Base-by-base conservation (phyloP, 1,140 invertebrate genomes). In the Teleopsis dalmanni region DNA sequence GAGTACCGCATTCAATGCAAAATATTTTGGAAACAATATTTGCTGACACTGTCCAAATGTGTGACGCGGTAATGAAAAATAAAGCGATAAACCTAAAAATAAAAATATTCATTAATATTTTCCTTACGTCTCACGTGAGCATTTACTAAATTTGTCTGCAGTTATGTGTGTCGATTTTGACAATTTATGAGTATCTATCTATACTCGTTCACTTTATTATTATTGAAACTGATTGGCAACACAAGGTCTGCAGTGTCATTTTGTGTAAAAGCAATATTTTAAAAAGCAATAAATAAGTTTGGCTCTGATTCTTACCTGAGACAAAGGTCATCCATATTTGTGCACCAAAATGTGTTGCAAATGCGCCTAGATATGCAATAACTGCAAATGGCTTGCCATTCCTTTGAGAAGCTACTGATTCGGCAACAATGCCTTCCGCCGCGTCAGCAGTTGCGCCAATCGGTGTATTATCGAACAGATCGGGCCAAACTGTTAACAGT, bases 261-360 rank as follows among this genome's bases (percentile, higher is more conserved):
- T 38, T 38, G 14, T 22, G 22, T 38, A 23, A 38, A 19, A 38
- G 14, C 29, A n/a, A 31, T 38, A 22, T 38, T 19, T 38, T 38
- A 14, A 14, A 14, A 19, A 38, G 22, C 37, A 38, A 14, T 22
- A n/a, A 38, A 38, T 38, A 3, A 23, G 37, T 10, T 22, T 19
- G 13, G 22, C 19, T 29, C 23, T 25, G 25, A 14, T 42, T 19
- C 60, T 72, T 70, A 87, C 85, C 85, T 54, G 87, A 90, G 22
- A 91, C 79, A 59, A 90, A 86, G 11, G 87, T 90, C 87, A 91
- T 91, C 87, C 88, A 91, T 49, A 90, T 80, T 72, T 90, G 87
- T 9, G 85, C 76, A 14, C 88, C 88, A 56, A 89, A 81, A 60
- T 90, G 86, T 36, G 81, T 78, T 29, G 83, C 80, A 53, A 89